These are phyloP conservation scores for Centropristis striata DNA, from an alignment of 2,113 vertebrate genomes.

Conservation along the genomic window DNA sequence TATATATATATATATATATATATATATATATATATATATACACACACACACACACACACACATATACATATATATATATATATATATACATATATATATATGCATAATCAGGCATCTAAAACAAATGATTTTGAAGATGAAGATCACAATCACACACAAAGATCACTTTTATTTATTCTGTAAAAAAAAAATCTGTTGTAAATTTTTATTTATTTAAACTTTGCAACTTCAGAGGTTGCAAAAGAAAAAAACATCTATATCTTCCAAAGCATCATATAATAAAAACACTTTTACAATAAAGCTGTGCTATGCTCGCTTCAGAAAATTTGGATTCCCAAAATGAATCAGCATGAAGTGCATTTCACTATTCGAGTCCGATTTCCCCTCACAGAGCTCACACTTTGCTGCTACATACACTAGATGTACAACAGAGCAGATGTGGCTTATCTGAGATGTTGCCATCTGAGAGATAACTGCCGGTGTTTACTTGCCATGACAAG, in stretches of 20 bases:
- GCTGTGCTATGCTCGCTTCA: background rate
- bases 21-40: too few relatives aligned
- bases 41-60: too few relatives aligned
- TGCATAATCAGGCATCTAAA: too few relatives aligned
- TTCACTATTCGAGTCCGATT: background rate
- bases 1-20: too few relatives aligned
- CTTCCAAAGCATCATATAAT: background rate
- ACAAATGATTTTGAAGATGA: too few relatives aligned
- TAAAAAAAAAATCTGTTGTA: too few relatives aligned
- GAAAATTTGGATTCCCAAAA: background rate
- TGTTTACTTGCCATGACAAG: constrained; percentile 70
- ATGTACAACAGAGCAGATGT: constrained; percentile 47
- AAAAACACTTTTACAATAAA: background rate
- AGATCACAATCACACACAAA: too few relatives aligned
- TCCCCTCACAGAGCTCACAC: background rate
- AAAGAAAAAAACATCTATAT: background rate
- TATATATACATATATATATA: too few relatives aligned
- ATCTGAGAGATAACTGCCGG: constrained; percentile 57
- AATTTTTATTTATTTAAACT: too few relatives aligned
- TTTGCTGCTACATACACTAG: constrained; percentile 30
- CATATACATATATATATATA: too few relatives aligned
- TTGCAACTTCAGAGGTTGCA: background rate
- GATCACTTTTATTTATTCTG: too few relatives aligned
- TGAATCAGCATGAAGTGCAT: background rate
- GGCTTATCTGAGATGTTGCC: constrained; percentile 65